Evolutionary conservation across 2,113 vertebrate genomes (phyloP).

Genomic region (Planiliza haematocheilus): DNA sequence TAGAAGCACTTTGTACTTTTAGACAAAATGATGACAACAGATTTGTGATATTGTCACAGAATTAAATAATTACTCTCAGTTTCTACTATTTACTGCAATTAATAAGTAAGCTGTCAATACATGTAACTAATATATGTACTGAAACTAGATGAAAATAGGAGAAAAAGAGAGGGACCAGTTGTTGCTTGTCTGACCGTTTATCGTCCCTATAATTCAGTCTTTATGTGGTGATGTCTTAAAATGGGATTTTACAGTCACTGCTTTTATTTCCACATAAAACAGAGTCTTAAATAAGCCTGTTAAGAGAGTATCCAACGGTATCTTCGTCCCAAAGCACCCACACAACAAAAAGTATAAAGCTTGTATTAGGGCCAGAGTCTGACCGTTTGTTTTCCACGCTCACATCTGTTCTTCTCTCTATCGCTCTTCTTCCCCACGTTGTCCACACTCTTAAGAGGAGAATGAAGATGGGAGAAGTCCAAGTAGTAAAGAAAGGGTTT

Average conservation of each 20-base stretch:
- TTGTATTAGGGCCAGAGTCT: constrained; percentile 33
- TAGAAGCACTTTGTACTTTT: too few species aligned
- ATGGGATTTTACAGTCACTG: constrained; percentile 66
- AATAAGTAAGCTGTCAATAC: background rate
- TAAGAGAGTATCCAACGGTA: constrained; percentile 56
- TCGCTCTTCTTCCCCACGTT: constrained; percentile 38
- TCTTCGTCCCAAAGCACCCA: constrained; percentile 56
- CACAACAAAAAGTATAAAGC: constrained; percentile 65
- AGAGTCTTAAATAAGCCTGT: constrained; percentile 63
- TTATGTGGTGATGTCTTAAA: constrained; percentile 56
- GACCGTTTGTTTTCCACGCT: constrained; percentile 66
- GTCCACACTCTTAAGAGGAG: constrained; percentile 43
- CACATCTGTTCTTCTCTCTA: constrained; percentile 47
- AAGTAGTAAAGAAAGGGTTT: constrained; percentile 28
- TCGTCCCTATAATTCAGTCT: constrained; percentile 58
- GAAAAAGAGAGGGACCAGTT: constrained; percentile 1
- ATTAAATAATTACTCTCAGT: too few species aligned
- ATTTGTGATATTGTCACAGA: too few species aligned
- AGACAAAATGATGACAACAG: too few species aligned
- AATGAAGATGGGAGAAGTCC: constrained; percentile 43
- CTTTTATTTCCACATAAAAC: constrained; percentile 66
- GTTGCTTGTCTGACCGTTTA: constrained; percentile 59
- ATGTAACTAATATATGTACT: background rate
- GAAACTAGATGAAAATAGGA: constrained; percentile 1
- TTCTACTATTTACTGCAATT: too few species aligned